Evolutionary conservation across 2,797 vertebrate species (phyloP).

Genomic region (Acanthurus leucopareius): DNA sequence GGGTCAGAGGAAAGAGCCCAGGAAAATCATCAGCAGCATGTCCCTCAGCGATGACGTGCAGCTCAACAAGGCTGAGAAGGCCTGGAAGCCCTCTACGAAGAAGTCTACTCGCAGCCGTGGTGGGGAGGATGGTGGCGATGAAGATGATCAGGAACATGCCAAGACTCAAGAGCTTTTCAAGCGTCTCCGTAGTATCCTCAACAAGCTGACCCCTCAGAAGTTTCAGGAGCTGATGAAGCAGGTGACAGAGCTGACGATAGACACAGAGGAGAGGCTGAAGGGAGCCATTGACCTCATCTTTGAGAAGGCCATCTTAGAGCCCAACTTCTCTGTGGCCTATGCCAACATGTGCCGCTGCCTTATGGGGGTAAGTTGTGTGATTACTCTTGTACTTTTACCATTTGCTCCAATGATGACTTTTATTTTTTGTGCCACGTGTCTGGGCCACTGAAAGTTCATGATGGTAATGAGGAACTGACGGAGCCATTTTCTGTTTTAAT

Average conservation of each 20-base stretch:
- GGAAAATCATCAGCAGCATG: slow-evolving; percentile 94
- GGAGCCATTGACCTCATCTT: slow-evolving; percentile 98
- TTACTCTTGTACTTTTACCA: not conserved
- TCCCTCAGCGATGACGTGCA: slow-evolving; percentile 94
- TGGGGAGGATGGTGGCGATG: slow-evolving; percentile 63
- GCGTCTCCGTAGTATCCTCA: slow-evolving; percentile 94
- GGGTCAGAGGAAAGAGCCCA: slow-evolving; percentile 92
- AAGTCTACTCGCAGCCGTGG: slow-evolving; percentile 67
- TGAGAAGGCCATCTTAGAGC: slow-evolving; percentile 98
- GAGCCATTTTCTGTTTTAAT: slow-evolving; percentile 15
- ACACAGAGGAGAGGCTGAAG: slow-evolving; percentile 97
- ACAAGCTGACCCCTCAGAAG: slow-evolving; percentile 98
- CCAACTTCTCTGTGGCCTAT: slow-evolving; percentile 99
- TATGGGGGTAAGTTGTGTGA: slow-evolving; percentile 90
- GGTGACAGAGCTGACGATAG: slow-evolving; percentile 93
- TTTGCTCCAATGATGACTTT: slow-evolving; percentile 57
- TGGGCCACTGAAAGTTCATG: slow-evolving; percentile 63
- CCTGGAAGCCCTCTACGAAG: slow-evolving; percentile 94
- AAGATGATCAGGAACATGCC: slow-evolving; percentile 84
- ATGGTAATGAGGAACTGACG: slow-evolving; percentile 67
- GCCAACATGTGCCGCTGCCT: slow-evolving; percentile 99
- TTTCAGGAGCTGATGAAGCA: slow-evolving; percentile 99
- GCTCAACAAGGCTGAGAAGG: slow-evolving; percentile 96
- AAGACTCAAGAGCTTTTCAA: slow-evolving; percentile 94
- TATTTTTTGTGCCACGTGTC: slow-evolving; percentile 68